Base-by-base conservation (phyloP, 2,113 vertebrate species). In the Mustela lutreola region DNA sequence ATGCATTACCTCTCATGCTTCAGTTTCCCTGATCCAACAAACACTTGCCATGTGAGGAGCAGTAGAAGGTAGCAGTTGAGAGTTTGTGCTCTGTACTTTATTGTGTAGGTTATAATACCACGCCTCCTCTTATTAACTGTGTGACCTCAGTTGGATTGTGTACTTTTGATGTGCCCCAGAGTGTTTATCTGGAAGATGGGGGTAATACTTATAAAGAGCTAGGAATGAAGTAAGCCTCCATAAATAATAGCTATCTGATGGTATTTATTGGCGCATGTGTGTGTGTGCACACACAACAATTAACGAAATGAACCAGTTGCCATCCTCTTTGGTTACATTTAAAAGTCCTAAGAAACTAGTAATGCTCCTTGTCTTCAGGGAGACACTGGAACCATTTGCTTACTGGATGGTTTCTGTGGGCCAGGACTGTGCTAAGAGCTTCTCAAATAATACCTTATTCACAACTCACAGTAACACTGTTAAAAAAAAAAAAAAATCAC, bases 401-500 rank as follows among this genome's bases (percentile, higher is more conserved):
- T 63, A 58, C 31, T 65, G 79, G 63, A 39, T 65, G 9, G 83
- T 50, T 80, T 83, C 22, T 78, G 21, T 14, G 2, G 18, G 24
- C 50, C 81, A 71, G 42, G 36, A 26, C 33, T 86, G 9, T 48
- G 26, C 50, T 70, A 86, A 86, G 31, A 42, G n/a, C 11, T 14
- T 91, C 62, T 92, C 63, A 92, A 86, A 95, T 80, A 39, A 60
- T 95, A 79, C 39, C 33, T 85, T 24, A 56, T n/a, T 91, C 65
- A 79, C 22, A 24, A 31, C 22, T 63, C n/a, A 53, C 16, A 63
- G 36, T 67, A 42, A 42, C 5, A 15, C 24, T 12, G 14, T 73
- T 24, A 45, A 62, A 71, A 93, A 65, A 24, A 2, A n/a, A 70
- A 93, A 65, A 24, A 70, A 36, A 58, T 19, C 11, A 63, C 8